Evolutionary conservation across 2,113 vertebrate species (phyloP).

Genomic region (Alosa alosa): DNA sequence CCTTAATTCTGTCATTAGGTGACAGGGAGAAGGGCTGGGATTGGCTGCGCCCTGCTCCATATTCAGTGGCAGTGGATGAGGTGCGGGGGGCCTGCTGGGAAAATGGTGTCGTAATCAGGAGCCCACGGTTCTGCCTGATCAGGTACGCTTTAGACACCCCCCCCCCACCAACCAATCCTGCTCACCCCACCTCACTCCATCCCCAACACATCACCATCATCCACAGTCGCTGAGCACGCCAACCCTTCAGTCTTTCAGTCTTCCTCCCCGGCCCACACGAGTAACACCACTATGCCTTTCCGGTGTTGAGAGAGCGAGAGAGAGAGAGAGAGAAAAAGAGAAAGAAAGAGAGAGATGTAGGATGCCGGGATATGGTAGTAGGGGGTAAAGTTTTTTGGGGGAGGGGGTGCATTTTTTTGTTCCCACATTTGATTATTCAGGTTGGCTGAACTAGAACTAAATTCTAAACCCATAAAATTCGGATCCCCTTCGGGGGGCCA

Average conservation of each 20-base stretch:
- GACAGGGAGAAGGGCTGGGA: constrained; percentile 81
- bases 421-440: constrained; percentile 92
- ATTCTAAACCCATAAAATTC: constrained; percentile 84
- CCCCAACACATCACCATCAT: constrained; percentile 2
- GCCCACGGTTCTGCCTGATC: constrained; percentile 92
- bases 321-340: neutral
- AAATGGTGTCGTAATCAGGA: constrained; percentile 99
- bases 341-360: constrained; percentile 32
- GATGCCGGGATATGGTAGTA: constrained; percentile 50
- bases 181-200: neutral
- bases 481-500: constrained; percentile 77
- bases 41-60: constrained; percentile 90
- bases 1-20: constrained; percentile 99
- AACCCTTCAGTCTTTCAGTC: neutral
- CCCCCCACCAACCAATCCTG: neutral
- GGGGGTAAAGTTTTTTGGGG: constrained; percentile 58
- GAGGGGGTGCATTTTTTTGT: constrained; percentile 72
- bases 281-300: neutral
- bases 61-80: constrained; percentile 93
- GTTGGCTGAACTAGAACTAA: constrained; percentile 78
- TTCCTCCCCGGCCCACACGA: neutral
- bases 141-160: constrained; percentile 72
- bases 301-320: neutral
- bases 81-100: constrained; percentile 91
- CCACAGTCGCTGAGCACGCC: neutral